phyloP scores from a whole-genome alignment of 2,888 invertebrate genomes.

The Campoletis raptor region DNA sequence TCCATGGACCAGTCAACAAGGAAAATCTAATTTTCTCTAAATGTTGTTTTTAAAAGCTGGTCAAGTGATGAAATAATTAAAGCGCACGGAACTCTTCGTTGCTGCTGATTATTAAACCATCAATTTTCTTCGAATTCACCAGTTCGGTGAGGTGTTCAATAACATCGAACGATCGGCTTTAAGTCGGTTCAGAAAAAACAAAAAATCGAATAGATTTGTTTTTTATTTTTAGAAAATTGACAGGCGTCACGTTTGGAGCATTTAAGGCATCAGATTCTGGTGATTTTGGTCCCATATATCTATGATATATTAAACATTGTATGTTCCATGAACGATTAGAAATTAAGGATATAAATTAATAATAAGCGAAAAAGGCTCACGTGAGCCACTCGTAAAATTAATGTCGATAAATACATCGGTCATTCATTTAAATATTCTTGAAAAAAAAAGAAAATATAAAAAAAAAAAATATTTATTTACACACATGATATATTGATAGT shows the following conservation, averaged over 20 bases:
- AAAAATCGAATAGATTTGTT: slow-evolving; percentile 49
- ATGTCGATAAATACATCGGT: slow-evolving; percentile 13
- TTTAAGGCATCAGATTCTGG: slow-evolving; percentile 85
- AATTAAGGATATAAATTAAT: slow-evolving; percentile 71
- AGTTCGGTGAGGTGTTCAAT: background rate
- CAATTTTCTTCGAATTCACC: slow-evolving; percentile 45
- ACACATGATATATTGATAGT: slow-evolving; percentile 45
- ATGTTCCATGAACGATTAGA: slow-evolving; percentile 96
- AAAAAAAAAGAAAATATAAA: slow-evolving; percentile 38
- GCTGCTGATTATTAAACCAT: slow-evolving; percentile 73
- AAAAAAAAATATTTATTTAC: slow-evolving; percentile 51
- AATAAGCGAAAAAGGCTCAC: slow-evolving; percentile 75
- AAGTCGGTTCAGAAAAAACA: slow-evolving; percentile 31
- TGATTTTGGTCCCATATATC: slow-evolving; percentile 98
- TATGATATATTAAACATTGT: slow-evolving; percentile 97
- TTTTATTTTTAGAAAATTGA: slow-evolving; percentile 64
- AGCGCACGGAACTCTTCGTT: slow-evolving; percentile 82
- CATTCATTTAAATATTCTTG: slow-evolving; percentile 61
- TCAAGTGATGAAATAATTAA: slow-evolving; percentile 67
- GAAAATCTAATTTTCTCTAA: slow-evolving; percentile 22
- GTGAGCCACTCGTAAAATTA: slow-evolving; percentile 76
- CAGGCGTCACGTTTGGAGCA: slow-evolving; percentile 69
- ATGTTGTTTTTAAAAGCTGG: slow-evolving; percentile 11
- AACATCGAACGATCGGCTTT: background rate
- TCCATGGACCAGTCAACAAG: slow-evolving; percentile 45